Evolutionary conservation across 2,113 vertebrate species (phyloP).

Genomic region (Sprattus sprattus): DNA sequence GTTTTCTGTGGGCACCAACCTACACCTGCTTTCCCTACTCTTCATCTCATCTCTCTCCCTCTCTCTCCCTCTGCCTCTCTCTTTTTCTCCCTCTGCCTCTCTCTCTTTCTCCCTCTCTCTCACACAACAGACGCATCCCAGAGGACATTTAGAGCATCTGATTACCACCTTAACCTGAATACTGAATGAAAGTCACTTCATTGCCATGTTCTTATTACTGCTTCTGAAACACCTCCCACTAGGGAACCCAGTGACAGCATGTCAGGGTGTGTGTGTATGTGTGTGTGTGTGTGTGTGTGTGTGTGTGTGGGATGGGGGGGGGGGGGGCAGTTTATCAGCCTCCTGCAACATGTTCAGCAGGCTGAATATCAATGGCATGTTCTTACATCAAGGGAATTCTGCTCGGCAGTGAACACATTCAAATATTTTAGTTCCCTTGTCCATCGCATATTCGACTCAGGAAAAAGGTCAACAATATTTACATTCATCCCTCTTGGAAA

Average conservation of each 20-base stretch:
- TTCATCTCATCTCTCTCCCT: slow-evolving; percentile 17
- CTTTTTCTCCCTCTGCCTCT: background rate
- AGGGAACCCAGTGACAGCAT: slow-evolving; percentile 1
- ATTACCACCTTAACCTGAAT: slow-evolving; percentile 16
- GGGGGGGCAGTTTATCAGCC: background rate
- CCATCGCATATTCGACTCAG: background rate
- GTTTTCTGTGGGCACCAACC: background rate
- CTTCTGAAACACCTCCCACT: slow-evolving; percentile 11
- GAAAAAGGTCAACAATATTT: background rate
- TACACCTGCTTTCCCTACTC: background rate
- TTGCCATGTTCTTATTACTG: slow-evolving; percentile 13
- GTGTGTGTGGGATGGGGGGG: background rate
- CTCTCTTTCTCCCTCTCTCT: background rate
- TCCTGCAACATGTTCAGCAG: background rate
- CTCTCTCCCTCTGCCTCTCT: background rate
- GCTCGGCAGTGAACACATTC: background rate
- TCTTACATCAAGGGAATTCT: background rate
- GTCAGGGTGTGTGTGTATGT: background rate
- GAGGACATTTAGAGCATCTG: slow-evolving; percentile 29
- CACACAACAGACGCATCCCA: background rate
- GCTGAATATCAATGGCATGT: background rate
- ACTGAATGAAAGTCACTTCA: slow-evolving; percentile 4
- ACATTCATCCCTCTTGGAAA: background rate
- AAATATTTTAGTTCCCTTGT: background rate
- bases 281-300: slow-evolving; percentile 1